Evolutionary conservation across 2,113 vertebrate genomes (phyloP).

Genomic region (Tachysurus vachellii): DNA sequence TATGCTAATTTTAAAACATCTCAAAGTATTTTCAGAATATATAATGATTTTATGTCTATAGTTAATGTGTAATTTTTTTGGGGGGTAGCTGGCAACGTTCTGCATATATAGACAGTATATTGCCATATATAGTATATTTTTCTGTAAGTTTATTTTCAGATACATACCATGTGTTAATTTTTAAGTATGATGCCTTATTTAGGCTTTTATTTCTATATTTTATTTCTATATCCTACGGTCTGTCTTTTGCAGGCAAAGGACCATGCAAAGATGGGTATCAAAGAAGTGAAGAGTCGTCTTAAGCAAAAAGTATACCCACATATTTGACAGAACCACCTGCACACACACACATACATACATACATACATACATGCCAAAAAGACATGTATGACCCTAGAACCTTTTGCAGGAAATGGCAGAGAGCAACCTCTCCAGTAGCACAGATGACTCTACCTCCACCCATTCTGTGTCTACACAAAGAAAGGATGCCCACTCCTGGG

Average conservation of each 20-base stretch:
- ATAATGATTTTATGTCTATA: not conserved
- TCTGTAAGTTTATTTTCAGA: not conserved
- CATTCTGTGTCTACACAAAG: conserved; percentile 63
- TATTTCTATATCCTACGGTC: conserved; percentile 21
- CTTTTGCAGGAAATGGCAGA: conserved; percentile 84
- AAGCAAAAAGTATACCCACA: conserved; percentile 74
- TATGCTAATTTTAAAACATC: not conserved
- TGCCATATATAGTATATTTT: not conserved
- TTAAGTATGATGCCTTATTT: not conserved
- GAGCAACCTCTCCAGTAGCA: conserved; percentile 78
- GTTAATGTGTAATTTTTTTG: not conserved
- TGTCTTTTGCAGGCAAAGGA: conserved; percentile 90
- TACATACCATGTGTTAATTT: not conserved
- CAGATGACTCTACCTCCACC: conserved; percentile 68
- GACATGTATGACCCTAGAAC: not conserved
- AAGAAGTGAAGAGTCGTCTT: conserved; percentile 83
- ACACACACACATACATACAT: not conserved
- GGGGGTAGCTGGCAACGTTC: not conserved
- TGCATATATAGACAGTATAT: not conserved
- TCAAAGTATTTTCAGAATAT: not conserved
- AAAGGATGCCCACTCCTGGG: conserved; percentile 75
- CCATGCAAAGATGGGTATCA: conserved; percentile 98
- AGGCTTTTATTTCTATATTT: not conserved
- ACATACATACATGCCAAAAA: not conserved
- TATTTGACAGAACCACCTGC: not conserved